These are phyloP conservation scores for Drusus annulatus DNA, from an alignment of 1,140 invertebrate genomes.

Conservation along the genomic window DNA sequence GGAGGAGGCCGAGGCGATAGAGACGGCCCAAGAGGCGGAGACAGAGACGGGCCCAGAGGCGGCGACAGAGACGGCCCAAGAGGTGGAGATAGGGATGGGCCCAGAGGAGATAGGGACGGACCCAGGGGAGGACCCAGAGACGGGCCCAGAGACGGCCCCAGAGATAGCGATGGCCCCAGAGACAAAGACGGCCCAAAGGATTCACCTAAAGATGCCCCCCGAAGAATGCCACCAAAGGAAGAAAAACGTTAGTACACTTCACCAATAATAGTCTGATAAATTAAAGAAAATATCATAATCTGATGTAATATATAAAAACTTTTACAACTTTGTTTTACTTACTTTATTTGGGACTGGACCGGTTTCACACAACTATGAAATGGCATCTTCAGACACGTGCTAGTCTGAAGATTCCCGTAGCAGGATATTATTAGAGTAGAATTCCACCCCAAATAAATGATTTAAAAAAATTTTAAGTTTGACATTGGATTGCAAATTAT, in stretches of 20 bases:
- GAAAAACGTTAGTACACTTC: conserved; percentile 50
- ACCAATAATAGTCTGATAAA: too few species aligned
- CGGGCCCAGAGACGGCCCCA: conserved; percentile 37
- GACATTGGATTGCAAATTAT: too few species aligned
- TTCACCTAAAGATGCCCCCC: conserved; percentile 49
- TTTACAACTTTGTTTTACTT: too few species aligned
- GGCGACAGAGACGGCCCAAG: conserved; percentile 22
- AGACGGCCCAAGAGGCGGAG: conserved; percentile 43
- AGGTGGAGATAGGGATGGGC: conserved; percentile 43
- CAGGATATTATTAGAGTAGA: too few species aligned
- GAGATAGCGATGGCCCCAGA: conserved; percentile 34
- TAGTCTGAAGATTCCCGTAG: too few species aligned
- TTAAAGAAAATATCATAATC: too few species aligned
- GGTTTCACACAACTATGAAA: too few species aligned
- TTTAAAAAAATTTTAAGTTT: too few species aligned
- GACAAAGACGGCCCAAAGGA: conserved; percentile 45
- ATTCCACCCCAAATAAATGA: too few species aligned
- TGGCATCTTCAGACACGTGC: too few species aligned
- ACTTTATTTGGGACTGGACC: too few species aligned
- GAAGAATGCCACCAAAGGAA: conserved; percentile 49
- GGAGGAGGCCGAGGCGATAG: conserved; percentile 41
- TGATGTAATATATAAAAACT: too few species aligned
- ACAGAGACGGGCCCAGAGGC: conserved; percentile 45
- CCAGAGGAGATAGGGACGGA: conserved; percentile 38
- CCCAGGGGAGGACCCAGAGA: conserved; percentile 43